Evolutionary conservation across 2,888 invertebrate species (phyloP), one percentile per base, ranked within the genome.

Genomic region (Callinectes sapidus): DNA sequence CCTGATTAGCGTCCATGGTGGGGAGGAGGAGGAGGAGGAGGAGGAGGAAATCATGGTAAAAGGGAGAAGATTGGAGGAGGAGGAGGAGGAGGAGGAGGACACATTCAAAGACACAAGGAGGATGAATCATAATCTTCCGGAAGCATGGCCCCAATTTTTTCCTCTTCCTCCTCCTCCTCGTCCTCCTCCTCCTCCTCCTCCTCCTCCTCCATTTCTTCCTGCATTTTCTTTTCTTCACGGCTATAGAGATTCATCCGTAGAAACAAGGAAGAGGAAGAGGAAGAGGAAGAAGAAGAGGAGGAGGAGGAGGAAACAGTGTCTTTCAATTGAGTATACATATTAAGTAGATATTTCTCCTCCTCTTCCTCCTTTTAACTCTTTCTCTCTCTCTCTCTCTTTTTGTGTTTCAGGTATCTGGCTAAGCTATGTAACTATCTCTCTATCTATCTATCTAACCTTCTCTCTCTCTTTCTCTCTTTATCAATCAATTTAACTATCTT

Each of bases 51-150:
- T n/a, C n/a, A n/a, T n/a, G n/a, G n/a, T n/a, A n/a, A n/a, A n/a
- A n/a, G n/a, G n/a, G n/a, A n/a, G 48, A 8, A 8, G 48, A 8
- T 28, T 28, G 28, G 71, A 28, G 28, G 28, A 8, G 10, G 71
- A 8, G 6, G 71, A 8, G 6, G 71, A 8, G 6, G 71, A 8
- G 6, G 71, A 8, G 6, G 71, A 8, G 6, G 71, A 8, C 3
- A 8, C 3, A 71, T 28, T 28, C 28, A 28, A 10, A 71, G 71
- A 28, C 28, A 10, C n/a, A 71, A 13, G 71, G 71, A 71, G 28
- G 71, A 71, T 71, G 71, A 71, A 71, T 71, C 71, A 71, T 28
- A 71, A 71, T 71, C n/a, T 71, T 71, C 71, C 71, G 23, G 35
- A 86, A 86, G 35, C 42, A 42, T 42, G 35, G 39, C 28, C 71